Base-by-base conservation (phyloP, 2,888 invertebrate genomes). In the Incurvaria masculella region DNA sequence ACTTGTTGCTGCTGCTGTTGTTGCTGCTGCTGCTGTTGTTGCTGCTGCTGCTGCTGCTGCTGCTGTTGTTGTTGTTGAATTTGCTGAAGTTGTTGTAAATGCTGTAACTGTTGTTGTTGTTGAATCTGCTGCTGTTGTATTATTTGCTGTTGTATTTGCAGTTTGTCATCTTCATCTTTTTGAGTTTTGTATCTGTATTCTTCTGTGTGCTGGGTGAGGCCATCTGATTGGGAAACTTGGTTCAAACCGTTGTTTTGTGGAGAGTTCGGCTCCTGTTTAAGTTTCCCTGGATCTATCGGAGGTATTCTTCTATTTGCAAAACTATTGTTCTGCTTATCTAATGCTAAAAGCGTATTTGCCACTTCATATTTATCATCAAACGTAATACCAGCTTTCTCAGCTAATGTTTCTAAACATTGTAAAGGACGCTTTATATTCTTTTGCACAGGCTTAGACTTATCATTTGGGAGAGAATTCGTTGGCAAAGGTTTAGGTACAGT, bases 321-420 rank as follows among this genome's bases (percentile, higher is more conserved):
- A 66, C 73, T 70, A 57, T 66, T 81, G 59, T 82, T 83, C 55
- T 81, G 81, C 60, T 83, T 84, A 61, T 87, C 87, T 67, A 87
- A 71, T 53, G 85, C 84, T 57, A 83, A 64, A 59, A 84, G 65
- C 49, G 80, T 84, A 56, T 83, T 84, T 4, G 86, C 85, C 51
- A 85, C 84, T 65, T 87, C 87, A 76, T 87, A 87, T 66, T 87
- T 87, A 64, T 87, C 87, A 62, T 87, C 87, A 60, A 86, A 84
- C 17, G 86, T 87, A 14, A 87, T 86, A 2, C 87, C 87, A 45
- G 87, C 87, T 57, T 87, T 87, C 60, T 87, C 86, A 14, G 87
- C 87, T 51, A 87, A 74, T 1, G 87, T 87, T 63, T 87, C 87
- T 53, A 87, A 66, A 59, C 86, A 87, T 81, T 87, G 87, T 46